These are phyloP conservation scores for Propithecus coquereli DNA, from an alignment of 2,113 vertebrate species.

Conservation along the genomic window DNA sequence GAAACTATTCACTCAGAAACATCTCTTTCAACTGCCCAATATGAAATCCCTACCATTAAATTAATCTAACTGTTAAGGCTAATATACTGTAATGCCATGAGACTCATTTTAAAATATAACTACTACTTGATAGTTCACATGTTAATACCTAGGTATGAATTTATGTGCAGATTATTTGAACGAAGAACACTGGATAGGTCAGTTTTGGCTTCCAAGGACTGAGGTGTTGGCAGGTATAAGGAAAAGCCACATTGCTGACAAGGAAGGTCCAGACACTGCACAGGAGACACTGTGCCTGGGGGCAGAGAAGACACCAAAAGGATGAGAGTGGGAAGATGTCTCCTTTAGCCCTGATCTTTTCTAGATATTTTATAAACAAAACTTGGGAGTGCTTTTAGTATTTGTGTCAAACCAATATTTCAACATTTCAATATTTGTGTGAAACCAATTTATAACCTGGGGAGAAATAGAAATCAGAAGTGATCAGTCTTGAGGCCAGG, in stretches of 20 bases:
- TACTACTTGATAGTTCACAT: background rate
- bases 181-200: background rate
- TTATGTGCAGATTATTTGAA: background rate
- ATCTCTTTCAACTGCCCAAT: background rate
- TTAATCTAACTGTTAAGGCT: background rate
- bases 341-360: background rate
- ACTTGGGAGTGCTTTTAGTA: background rate
- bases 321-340: background rate
- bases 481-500: background rate
- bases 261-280: background rate
- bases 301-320: background rate
- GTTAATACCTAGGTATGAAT: background rate
- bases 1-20: background rate
- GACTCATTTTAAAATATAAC: conserved; percentile 9
- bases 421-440: background rate
- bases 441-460: background rate
- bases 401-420: no score
- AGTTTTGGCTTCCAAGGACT: background rate
- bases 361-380: background rate
- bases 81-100: background rate
- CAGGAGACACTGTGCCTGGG: accelerated
- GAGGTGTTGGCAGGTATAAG: background rate
- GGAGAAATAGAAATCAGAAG: background rate
- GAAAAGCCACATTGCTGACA: background rate
- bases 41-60: background rate